Evolutionary conservation across 2,888 invertebrate genomes (phyloP), one percentile per base, ranked within the genome.

Genomic region (Hybos culiciformis): DNA sequence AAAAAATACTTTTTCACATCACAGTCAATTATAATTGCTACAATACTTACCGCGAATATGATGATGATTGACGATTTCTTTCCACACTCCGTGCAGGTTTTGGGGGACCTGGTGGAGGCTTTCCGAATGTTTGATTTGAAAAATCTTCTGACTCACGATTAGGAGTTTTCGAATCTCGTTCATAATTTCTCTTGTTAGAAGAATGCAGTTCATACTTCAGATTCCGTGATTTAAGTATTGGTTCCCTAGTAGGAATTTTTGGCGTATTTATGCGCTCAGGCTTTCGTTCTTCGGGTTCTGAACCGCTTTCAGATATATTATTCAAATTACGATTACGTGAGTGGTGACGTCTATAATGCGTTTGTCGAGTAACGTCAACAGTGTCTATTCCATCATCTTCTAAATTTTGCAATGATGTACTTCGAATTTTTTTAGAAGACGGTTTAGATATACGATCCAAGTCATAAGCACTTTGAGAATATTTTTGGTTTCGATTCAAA

Each of bases 291-390:
- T 66, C 66, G 9, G 62, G 61, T 44, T 67, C 66, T 2, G 66
- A 66, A 31, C 63, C 66, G 41, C 66, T 67, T 53, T 67, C 66
- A 1, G 66, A 66, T 33, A 67, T 65, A 37, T 65, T 60, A 51
- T 71, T 71, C 19, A 68, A 53, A 37, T 64, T 61, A n/a, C 72
- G 66, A 3, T 65, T 64, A n/a, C 66, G 58, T 2, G 73, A 65
- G 14, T 60, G 63, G 17, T 64, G 62, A 11, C 63, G 62, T n/a
- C n/a, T n/a, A n/a, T n/a, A n/a, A 4, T 61, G 50, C 44, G 61
- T 61, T 15, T 60, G 58, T 43, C 59, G 56, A 5, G 42, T 34
- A 26, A 44, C 43, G 46, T 65, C 64, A 4, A 61, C 54, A 48
- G 64, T 64, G 47, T 65, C 64, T 9, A 37, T 11, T 42, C 54